These are phyloP conservation scores for Clupea harengus DNA, from an alignment of 2,113 vertebrate species.

Conservation along the genomic window DNA sequence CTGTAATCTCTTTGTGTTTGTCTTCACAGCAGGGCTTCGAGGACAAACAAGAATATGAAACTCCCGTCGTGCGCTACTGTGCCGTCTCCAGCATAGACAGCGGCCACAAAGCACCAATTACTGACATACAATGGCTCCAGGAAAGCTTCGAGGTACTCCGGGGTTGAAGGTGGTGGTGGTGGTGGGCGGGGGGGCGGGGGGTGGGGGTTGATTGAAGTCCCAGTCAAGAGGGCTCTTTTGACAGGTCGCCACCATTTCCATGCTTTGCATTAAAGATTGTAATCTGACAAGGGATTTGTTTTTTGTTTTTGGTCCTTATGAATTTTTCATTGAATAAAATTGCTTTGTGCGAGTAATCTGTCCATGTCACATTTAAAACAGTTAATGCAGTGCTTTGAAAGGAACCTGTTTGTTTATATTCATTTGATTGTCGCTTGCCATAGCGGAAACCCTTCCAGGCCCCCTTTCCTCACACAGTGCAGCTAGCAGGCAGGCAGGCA, in stretches of 20 bases:
- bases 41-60: constrained; percentile 54
- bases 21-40: constrained; percentile 56
- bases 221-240: background rate
- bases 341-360: background rate
- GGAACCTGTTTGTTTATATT: background rate
- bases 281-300: background rate
- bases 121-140: constrained; percentile 87
- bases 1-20: constrained; percentile 46
- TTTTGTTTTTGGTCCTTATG: background rate
- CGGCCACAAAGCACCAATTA: constrained; percentile 77
- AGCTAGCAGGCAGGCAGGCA: background rate
- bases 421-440: background rate
- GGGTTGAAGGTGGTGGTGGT: background rate
- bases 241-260: background rate
- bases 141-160: constrained; percentile 76
- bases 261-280: background rate
- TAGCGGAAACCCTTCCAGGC: background rate
- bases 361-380: background rate
- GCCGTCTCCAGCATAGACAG: constrained; percentile 74
- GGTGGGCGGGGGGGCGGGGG: background rate
- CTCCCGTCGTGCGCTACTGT: constrained; percentile 69
- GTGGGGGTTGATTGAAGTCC: background rate
- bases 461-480: background rate
- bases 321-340: background rate
- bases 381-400: background rate